Evolutionary conservation across 2,888 invertebrate species (phyloP).

Genomic region (Epirrhoe tristata): DNA sequence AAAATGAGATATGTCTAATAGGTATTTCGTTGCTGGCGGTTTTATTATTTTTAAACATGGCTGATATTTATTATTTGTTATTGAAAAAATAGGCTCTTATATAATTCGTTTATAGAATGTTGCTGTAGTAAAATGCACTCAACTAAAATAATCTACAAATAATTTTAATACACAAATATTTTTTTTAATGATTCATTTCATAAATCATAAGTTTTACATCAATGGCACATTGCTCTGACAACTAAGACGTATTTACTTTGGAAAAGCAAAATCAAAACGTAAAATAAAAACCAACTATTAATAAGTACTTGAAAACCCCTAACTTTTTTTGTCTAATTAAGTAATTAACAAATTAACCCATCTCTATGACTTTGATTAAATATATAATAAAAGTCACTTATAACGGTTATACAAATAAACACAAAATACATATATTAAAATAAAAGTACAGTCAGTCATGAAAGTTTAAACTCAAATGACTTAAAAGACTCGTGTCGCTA

Average conservation of each 20-base stretch:
- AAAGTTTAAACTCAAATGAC: background rate
- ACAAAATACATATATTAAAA: conserved; percentile 15
- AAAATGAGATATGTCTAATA: conserved; percentile 19
- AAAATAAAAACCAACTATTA: background rate
- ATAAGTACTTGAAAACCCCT: background rate
- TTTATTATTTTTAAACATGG: background rate
- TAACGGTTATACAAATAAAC: conserved; percentile 1
- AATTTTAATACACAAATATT: conserved; percentile 4
- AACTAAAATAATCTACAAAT: no score
- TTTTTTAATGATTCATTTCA: conserved; percentile 29
- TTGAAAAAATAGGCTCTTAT: no score
- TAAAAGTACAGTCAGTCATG: background rate
- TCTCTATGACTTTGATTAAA: background rate
- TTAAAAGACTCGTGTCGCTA: no score
- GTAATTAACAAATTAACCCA: background rate
- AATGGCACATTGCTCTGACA: conserved; percentile 32
- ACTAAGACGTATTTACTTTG: background rate
- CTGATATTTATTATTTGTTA: background rate
- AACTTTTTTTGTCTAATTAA: conserved; percentile 4
- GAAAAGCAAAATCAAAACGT: background rate
- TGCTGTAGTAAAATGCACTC: no score
- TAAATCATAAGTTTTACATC: conserved; percentile 27
- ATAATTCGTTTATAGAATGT: no score
- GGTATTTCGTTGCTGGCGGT: conserved; percentile 20
- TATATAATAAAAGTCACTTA: conserved; percentile 19